Evolutionary conservation across 2,113 vertebrate genomes (phyloP), one percentile per base, ranked within the genome.

Genomic region (Gadus chalcogrammus): DNA sequence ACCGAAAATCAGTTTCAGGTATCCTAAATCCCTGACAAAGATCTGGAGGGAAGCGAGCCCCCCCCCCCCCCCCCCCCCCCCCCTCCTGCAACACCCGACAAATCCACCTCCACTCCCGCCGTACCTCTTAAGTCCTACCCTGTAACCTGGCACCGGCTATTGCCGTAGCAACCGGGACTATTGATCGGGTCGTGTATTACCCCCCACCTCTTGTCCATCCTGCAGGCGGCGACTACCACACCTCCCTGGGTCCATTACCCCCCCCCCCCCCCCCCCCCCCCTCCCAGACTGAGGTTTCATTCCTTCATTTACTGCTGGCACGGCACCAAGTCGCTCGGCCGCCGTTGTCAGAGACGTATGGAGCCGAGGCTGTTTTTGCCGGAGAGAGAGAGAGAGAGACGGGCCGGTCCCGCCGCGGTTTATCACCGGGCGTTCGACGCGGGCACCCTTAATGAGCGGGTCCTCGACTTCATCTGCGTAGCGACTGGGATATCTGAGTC

Each of bases 131-230:
- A 48, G 42, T 48, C 3, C 38, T 12, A 13, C 2, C 42, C 42
- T 9, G 87, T 85, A 89, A 89, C 75, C 84, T 62, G 1, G 87
- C 88, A 88, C 86, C 79, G 5, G 78, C 69, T 78, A 74, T 71
- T 74, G 78, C 72, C 80, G 68, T 75, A 85, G 74, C 72, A 67
- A 83, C 82, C 71, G 53, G 84, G 79, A 85, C 85, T 86, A 91
- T 90, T 79, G 89, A 90, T 90, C 61, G 69, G 83, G 73, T 84
- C 81, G 78, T 82, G 72, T 83, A 84, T 87, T 84, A 85, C 85
- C 82, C 59, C 42, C 42, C 42, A 48, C 42, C 42, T 9, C 42
- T 48, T 48, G 42, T 48, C 42, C 42, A 87, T 85, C 79, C 75
- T 79, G 82, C 79, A 81, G 79, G 85, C 87, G 85, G 84, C 85